A percentile compares a stretch with the other conserved stretches of the same genome.
Conservation (phyloP, 2,113 vertebrate species). For the Petromus typicus region DNA sequence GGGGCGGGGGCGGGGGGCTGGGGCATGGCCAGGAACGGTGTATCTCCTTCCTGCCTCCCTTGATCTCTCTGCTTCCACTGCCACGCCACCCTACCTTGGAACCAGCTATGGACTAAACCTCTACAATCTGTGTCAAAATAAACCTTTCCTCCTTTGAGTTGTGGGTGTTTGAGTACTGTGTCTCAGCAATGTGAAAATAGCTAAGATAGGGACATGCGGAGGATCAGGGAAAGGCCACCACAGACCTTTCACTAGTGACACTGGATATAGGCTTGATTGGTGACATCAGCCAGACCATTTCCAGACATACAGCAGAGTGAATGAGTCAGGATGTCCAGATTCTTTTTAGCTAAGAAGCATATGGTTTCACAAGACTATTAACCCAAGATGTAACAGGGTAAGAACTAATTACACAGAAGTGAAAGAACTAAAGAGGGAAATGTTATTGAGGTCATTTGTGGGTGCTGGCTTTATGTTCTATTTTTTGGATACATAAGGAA, state of each 20-base stretch:
- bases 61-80: neutral
- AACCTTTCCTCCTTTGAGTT: neutral
- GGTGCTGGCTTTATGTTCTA: neutral
- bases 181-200: neutral
- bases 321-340: neutral
- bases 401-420: constrained; percentile 22
- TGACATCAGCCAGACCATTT: too few relatives aligned
- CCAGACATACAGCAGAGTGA: neutral
- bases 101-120: neutral
- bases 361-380: neutral
- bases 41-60: neutral
- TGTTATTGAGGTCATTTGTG: neutral
- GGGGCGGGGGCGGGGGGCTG: neutral
- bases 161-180: neutral
- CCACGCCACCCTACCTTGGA: neutral
- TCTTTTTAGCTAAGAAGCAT: neutral
- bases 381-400: neutral
- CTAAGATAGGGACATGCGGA: too few relatives aligned
- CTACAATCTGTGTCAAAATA: neutral
- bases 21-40: neutral
- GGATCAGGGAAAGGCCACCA: neutral
- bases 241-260: neutral
- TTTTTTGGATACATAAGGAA: neutral
- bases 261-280: neutral
- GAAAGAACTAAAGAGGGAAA: neutral